These are phyloP conservation scores for Prionace glauca DNA, from an alignment of 2,797 vertebrate genomes.

Conservation along the genomic window DNA sequence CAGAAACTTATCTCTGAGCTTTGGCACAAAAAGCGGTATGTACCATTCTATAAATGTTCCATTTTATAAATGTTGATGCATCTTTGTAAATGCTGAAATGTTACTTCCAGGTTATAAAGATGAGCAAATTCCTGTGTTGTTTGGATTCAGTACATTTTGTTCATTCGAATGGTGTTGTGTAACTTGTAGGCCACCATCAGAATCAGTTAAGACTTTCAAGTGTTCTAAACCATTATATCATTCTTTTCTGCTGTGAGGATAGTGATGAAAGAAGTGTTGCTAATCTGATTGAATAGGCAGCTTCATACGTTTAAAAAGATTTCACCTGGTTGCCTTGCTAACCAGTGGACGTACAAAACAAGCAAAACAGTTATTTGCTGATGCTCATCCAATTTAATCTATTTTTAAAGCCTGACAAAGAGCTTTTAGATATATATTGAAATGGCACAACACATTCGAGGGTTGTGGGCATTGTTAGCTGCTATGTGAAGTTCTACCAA, in stretches of 20 bases:
- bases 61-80: not conserved
- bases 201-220: not conserved
- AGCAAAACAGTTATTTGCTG: not conserved
- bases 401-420: not conserved
- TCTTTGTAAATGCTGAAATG: not conserved
- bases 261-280: not conserved
- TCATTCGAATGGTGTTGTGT: not conserved
- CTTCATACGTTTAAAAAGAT: not conserved
- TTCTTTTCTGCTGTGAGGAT: no score
- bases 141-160: not conserved
- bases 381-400: not conserved
- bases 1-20: constrained; percentile 95
- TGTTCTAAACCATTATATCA: not conserved
- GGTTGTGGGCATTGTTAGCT: not conserved
- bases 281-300: not conserved
- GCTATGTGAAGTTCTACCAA: not conserved
- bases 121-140: not conserved
- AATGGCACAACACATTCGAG: not conserved
- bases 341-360: not conserved
- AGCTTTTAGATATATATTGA: not conserved
- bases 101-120: no score
- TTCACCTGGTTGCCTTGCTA: not conserved
- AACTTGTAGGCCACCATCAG: no score
- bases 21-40: constrained; percentile 96
- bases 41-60: not conserved